Evolutionary conservation across 2,888 invertebrate genomes (phyloP), one percentile per base, ranked within the genome.

Genomic region (Diplolepis rosae): DNA sequence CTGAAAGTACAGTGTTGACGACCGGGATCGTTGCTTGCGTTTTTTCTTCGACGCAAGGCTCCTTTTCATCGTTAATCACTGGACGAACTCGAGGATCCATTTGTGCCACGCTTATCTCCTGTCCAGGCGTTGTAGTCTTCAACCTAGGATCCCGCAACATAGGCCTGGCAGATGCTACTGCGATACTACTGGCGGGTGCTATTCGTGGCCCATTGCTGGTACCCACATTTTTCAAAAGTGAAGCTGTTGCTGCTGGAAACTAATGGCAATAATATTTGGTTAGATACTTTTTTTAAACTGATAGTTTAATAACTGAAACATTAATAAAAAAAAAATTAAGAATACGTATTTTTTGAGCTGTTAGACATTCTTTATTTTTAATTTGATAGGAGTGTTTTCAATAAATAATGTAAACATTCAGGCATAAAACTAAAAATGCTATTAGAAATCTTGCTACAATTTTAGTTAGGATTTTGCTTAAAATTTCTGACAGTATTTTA

Each of bases 141-240:
- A 88, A 68, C 51, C 88, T 83, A 32, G 88, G 88, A 79, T 88
- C 88, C 2, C 88, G 85, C 9, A 87, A 87, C 65, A 91, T 45
- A 85, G 89, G 75, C 81, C 89, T 80, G 87, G 88, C 73, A 87
- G 90, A 74, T 85, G 92, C 90, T 0, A 91, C 85, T 76, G 91
- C 84, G 30, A 90, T 88, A 45, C 90, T 88, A 82, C 90, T 91
- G 4, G 90, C 91, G 3, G 92, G 92, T 75, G 91, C 90, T 68
- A 93, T 92, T 80, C 91, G 90, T 45, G 90, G 85, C 11, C 87
- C 86, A 75, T 83, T 84, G 67, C 77, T 85, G 35, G 82, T 77
- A 30, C 82, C 80, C 7, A 81, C 82, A 28, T 83, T 83, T 70
- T 88, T 88, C 66, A 88, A 74, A 32, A 88, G 80, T 1, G 85